Conservation (phyloP, 2,888 invertebrate species). For the Tetragnatha montana region DNA sequence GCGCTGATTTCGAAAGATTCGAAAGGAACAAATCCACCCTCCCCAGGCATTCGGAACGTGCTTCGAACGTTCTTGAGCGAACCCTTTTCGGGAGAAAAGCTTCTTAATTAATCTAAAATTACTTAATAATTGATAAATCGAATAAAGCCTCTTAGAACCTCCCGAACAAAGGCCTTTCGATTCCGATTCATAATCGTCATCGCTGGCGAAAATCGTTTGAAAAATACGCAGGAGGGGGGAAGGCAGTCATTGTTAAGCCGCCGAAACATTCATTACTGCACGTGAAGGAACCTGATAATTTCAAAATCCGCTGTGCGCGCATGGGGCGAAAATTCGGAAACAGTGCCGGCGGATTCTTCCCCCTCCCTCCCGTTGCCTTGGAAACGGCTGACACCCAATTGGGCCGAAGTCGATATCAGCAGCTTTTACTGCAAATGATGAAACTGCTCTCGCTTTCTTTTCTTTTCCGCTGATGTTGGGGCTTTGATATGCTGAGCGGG, state of each 20-base stretch:
- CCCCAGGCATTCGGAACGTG: neutral
- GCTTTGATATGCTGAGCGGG: neutral
- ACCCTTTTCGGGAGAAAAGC: neutral
- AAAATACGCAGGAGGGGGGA: neutral
- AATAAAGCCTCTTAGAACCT: neutral
- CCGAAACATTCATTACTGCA: slow-evolving; percentile 56
- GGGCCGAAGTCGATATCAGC: slow-evolving; percentile 70
- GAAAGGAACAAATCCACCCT: neutral
- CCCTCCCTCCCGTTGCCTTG: slow-evolving; percentile 27
- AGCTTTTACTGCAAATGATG: slow-evolving; percentile 66
- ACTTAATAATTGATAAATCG: slow-evolving; percentile 1
- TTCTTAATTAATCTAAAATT: neutral
- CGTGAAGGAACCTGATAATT: slow-evolving; percentile 58
- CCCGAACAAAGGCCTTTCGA: neutral
- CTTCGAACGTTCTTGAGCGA: neutral
- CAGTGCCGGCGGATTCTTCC: slow-evolving; percentile 32
- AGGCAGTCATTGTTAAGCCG: slow-evolving; percentile 41
- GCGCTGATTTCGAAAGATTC: too few species aligned
- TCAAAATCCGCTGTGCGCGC: slow-evolving; percentile 59
- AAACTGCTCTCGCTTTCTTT: slow-evolving; percentile 51
- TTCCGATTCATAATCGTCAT: slow-evolving; percentile 12
- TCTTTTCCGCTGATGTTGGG: slow-evolving; percentile 14
- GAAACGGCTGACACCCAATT: slow-evolving; percentile 66
- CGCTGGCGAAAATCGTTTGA: slow-evolving; percentile 24
- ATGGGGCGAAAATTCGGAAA: slow-evolving; percentile 25